Evolutionary conservation across 1,140 invertebrate species (phyloP).

Genomic region (Drosophila jambulina): DNA sequence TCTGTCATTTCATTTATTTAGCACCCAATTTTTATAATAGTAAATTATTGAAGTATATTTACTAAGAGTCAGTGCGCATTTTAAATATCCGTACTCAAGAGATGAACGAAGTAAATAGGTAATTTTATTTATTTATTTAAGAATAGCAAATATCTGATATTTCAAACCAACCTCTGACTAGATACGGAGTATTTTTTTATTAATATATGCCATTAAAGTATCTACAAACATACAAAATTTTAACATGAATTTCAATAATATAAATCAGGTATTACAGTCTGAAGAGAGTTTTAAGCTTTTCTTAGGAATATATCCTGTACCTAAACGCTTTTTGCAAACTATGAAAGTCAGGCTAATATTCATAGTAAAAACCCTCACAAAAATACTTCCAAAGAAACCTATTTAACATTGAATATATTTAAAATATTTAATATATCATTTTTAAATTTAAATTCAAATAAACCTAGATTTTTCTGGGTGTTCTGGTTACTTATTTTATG

Average conservation of each 20-base stretch:
- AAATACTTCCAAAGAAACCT: background rate
- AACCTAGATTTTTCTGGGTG: background rate
- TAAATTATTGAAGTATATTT: too few species aligned
- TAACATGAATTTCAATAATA: background rate
- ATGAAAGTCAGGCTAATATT: background rate
- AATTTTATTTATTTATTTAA: too few species aligned
- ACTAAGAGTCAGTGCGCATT: too few species aligned
- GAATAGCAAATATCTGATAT: too few species aligned
- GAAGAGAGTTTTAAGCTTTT: background rate
- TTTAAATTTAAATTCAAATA: background rate
- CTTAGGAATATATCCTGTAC: background rate
- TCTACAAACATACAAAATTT: too few species aligned
- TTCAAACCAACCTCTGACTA: too few species aligned
- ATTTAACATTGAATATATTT: background rate
- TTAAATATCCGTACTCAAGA: too few species aligned
- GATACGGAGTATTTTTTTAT: too few species aligned
- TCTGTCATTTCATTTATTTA: too few species aligned
- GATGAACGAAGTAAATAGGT: too few species aligned
- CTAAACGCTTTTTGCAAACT: background rate
- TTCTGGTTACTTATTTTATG: constrained; percentile 35
- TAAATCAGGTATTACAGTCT: background rate
- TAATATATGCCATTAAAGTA: too few species aligned
- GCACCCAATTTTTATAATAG: too few species aligned
- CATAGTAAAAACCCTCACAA: background rate
- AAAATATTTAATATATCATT: background rate